Evolutionary conservation across 1,140 invertebrate genomes (phyloP).

Genomic region (Drosophila eugracilis): DNA sequence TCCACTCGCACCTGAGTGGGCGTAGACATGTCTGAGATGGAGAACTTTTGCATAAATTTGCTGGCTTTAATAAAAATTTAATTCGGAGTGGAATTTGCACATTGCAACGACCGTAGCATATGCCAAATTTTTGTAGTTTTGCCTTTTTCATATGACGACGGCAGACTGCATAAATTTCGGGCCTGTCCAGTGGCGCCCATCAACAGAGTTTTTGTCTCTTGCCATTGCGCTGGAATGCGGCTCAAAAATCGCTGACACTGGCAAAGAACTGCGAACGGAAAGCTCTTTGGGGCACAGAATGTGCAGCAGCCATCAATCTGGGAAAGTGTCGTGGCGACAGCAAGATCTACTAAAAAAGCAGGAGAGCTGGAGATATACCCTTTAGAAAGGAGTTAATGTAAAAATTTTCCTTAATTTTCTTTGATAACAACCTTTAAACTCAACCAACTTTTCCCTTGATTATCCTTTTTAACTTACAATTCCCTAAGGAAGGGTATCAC

Average conservation of each 20-base stretch:
- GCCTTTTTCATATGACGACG: conserved; percentile 6
- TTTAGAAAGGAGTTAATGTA: not conserved
- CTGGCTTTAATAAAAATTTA: conserved; percentile 48
- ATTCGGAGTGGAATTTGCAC: conserved; percentile 23
- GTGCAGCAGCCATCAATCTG: conserved; percentile 62
- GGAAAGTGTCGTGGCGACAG: conserved; percentile 54
- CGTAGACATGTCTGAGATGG: conserved; percentile 29
- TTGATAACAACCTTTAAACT: no score
- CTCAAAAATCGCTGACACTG: conserved; percentile 40
- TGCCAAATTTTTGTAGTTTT: conserved; percentile 49
- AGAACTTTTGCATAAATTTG: conserved; percentile 62
- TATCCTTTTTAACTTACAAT: no score
- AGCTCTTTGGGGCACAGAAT: conserved; percentile 27
- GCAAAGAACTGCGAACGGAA: conserved; percentile 18
- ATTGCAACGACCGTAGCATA: conserved; percentile 12
- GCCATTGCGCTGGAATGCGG: conserved; percentile 17
- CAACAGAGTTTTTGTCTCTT: conserved; percentile 50
- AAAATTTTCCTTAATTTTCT: no score
- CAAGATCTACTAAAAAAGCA: not conserved
- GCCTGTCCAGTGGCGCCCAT: conserved; percentile 70
- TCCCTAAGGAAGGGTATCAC: conserved; percentile 1
- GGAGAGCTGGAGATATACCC: not conserved
- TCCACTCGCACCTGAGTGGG: conserved; percentile 59
- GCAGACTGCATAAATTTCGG: conserved; percentile 66
- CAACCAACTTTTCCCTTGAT: no score